Evolutionary conservation across 2,113 vertebrate species (phyloP).

Genomic region (Gobiocypris rarus): DNA sequence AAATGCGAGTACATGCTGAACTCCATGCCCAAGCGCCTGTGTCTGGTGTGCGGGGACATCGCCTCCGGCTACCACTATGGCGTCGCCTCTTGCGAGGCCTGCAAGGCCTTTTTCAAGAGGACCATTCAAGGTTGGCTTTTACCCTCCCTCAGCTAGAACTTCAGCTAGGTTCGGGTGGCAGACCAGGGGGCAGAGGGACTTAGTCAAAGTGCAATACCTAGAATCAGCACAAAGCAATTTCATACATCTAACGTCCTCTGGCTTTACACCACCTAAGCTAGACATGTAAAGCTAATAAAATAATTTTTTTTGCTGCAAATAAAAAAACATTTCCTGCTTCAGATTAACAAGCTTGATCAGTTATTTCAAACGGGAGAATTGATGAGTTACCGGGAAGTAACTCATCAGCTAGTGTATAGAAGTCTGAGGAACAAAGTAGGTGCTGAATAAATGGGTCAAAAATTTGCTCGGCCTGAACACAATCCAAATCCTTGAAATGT

Average conservation of each 20-base stretch:
- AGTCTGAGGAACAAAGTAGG: conserved; percentile 7
- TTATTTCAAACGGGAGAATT: background rate
- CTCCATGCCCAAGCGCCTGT: conserved; percentile 99
- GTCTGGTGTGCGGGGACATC: conserved; percentile 98
- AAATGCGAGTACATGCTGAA: conserved; percentile 99
- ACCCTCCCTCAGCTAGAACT: conserved; percentile 56
- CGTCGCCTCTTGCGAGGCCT: conserved; percentile 98
- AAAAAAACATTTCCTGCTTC: background rate
- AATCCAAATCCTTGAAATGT: conserved; percentile 68
- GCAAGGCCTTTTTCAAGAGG: conserved; percentile 99
- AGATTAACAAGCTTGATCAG: conserved; percentile 8
- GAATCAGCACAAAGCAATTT: conserved; percentile 14
- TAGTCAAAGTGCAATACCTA: conserved; percentile 12
- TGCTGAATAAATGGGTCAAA: conserved; percentile 68
- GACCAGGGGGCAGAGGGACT: background rate
- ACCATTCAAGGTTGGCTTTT: conserved; percentile 97
- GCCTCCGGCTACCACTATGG: conserved; percentile 99
- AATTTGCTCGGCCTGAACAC: conserved; percentile 67
- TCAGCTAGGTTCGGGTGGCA: conserved; percentile 60
- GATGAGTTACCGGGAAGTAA: background rate
- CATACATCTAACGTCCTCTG: background rate
- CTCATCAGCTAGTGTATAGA: background rate
- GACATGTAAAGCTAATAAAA: conserved; percentile 5
- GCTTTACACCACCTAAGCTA: conserved; percentile 8
- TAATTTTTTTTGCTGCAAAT: conserved; percentile 2